Percentiles rank a stretch among this genome's conserved stretches.
phyloP scores from a whole-genome alignment of 2,113 vertebrate species.

The Marmota flaviventris region DNA sequence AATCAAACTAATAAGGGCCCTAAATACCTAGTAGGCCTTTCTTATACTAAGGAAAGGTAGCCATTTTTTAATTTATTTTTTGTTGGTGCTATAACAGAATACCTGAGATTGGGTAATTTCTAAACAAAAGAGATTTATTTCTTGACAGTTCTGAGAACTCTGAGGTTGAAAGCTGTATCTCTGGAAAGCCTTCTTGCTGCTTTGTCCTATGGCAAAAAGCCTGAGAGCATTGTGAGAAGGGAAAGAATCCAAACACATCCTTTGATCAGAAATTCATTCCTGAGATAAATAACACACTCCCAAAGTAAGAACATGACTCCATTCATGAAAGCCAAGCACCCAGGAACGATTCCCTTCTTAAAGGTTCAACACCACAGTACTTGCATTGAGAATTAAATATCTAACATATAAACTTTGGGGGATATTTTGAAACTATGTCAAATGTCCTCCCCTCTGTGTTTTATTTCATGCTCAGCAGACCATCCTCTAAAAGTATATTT shows the following conservation, averaged over 20 bases:
- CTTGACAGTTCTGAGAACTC: background rate
- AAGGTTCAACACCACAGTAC: background rate
- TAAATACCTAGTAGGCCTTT: background rate
- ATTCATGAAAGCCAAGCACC: background rate
- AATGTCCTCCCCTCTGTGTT: background rate
- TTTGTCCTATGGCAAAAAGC: background rate
- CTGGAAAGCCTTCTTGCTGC: background rate
- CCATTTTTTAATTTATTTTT: background rate
- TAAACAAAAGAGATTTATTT: background rate
- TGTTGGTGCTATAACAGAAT: background rate
- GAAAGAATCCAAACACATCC: background rate
- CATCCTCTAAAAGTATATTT: conserved; percentile 26
- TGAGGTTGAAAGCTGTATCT: background rate
- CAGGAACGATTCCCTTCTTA: background rate
- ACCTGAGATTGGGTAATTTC: background rate
- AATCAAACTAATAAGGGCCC: background rate
- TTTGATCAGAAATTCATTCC: background rate
- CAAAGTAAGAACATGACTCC: too few species aligned
- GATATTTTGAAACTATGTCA: background rate
- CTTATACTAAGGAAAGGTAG: background rate
- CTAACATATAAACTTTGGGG: background rate
- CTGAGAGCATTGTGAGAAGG: background rate
- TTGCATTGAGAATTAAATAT: background rate
- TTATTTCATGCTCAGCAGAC: conserved; percentile 48
- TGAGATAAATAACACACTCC: background rate